Percentiles rank a stretch among this genome's conserved stretches.
Conservation (phyloP, 2,888 invertebrate genomes). For the Entomobrya multifasciata region DNA sequence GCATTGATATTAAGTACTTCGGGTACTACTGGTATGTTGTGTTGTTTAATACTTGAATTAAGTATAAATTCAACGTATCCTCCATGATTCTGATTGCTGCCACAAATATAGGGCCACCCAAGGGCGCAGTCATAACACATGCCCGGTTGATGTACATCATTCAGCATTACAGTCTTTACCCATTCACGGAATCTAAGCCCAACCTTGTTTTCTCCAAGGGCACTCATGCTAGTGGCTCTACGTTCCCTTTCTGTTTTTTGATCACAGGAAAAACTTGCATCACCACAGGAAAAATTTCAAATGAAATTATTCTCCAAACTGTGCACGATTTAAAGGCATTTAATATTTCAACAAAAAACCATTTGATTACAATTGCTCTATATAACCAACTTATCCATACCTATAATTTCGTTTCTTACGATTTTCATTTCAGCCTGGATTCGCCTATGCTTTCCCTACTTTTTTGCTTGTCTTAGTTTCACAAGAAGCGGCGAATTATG, state of each 20-base stretch:
- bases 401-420: not conserved
- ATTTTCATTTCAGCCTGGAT: slow-evolving; percentile 47
- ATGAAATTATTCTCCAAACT: slow-evolving; percentile 71
- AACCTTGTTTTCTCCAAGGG: slow-evolving; percentile 73
- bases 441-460: slow-evolving; percentile 55
- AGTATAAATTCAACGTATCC: no score
- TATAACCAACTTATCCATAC: no score
- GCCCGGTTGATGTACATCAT: not conserved
- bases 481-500: slow-evolving; percentile 27
- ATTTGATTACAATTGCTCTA: no score
- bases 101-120: slow-evolving; percentile 69
- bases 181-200: slow-evolving; percentile 50
- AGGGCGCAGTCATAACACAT: slow-evolving; percentile 30
- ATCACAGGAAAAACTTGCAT: slow-evolving; percentile 57
- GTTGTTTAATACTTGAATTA: no score
- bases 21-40: slow-evolving; percentile 73
- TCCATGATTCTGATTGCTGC: not conserved
- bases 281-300: slow-evolving; percentile 63
- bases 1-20: slow-evolving; percentile 75
- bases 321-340: slow-evolving; percentile 73
- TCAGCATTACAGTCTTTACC: not conserved
- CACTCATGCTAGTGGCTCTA: slow-evolving; percentile 71
- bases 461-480: slow-evolving; percentile 31
- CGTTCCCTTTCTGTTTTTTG: slow-evolving; percentile 59
- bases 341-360: not conserved